Base-by-base conservation (phyloP, 1,140 invertebrate genomes). In the Dreissena polymorpha region DNA sequence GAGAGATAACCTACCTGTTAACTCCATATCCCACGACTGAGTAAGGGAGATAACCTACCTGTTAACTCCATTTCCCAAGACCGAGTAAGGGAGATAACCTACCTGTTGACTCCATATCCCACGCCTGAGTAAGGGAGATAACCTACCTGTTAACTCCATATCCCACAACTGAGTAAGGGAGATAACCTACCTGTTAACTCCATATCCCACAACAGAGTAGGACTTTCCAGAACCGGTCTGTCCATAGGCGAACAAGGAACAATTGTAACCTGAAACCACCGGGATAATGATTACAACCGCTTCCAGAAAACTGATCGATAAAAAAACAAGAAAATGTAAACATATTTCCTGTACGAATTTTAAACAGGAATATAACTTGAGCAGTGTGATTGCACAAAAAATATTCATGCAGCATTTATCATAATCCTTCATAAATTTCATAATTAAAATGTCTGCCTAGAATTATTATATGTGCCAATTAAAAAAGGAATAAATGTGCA, bases 181-280 rank as follows among this genome's bases (percentile, higher is more conserved):
- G 39, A 39, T 39, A 39, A 39, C 88, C 86, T 85, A 91, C 90
- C 86, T 94, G 90, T 95, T 95, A 12, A 91, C 84, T 55, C 94
- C 97, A 74, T 97, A 97, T 50, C 95, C 95, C 67, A 95, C 93
- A 87, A 95, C 94, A 27, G 95, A 95, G 92, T 94, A 95, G 12
- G 94, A 95, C 89, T 95, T 95, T 18, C 95, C 95, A 13, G 94
- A 94, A 50, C 95, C 95, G 13, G 95, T 95, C 90, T 95, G 95
- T 39, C 95, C 95, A 88, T 95, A 95, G 12, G 95, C 94, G 91
- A 95, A 95, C 27, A 95, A 86, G 7, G 94, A 94, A 70, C 94
- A 93, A 88, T 95, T 95, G 88, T 95, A 60, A 60, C 57, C 57
- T 60, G 57, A 60, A 60, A 60, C 21, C 57, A 23, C 10, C 16